Conservation (phyloP, 64 coral and sea anemone genomes). For the Catalaphyllia jardinei region DNA sequence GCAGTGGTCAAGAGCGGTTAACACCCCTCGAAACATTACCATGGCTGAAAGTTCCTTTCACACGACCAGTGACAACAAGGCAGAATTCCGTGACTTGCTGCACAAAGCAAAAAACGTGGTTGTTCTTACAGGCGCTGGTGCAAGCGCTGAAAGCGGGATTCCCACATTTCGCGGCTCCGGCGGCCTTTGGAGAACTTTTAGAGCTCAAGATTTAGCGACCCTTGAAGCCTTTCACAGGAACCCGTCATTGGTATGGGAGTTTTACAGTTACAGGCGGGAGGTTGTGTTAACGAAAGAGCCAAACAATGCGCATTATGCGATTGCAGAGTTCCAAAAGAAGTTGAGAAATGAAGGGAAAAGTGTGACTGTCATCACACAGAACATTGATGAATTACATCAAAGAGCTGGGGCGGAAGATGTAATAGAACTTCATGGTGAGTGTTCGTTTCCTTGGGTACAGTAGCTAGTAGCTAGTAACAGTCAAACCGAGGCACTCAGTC, state of each 20-base stretch:
- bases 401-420: conserved; percentile 80
- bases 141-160: conserved; percentile 94
- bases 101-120: conserved; percentile 74
- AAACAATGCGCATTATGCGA: conserved; percentile 92
- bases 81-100: conserved; percentile 72
- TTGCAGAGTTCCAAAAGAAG: conserved; percentile 88
- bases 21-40: background rate
- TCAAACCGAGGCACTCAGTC: too few relatives aligned
- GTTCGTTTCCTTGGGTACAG: background rate
- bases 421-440: conserved; percentile 91
- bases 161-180: conserved; percentile 98
- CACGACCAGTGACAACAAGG: conserved; percentile 51
- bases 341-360: conserved; percentile 51
- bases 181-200: conserved; percentile 90
- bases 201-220: conserved; percentile 81
- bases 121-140: conserved; percentile 86
- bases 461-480: too few relatives aligned
- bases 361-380: conserved; percentile 85
- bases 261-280: conserved; percentile 95
- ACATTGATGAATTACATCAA: conserved; percentile 98
- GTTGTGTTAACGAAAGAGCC: conserved; percentile 87
- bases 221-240: conserved; percentile 65
- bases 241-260: conserved; percentile 98
- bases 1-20: background rate
- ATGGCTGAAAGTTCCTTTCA: conserved; percentile 58